phyloP scores from a whole-genome alignment of 2,113 vertebrate genomes.

The Amblyopsis rosae region DNA sequence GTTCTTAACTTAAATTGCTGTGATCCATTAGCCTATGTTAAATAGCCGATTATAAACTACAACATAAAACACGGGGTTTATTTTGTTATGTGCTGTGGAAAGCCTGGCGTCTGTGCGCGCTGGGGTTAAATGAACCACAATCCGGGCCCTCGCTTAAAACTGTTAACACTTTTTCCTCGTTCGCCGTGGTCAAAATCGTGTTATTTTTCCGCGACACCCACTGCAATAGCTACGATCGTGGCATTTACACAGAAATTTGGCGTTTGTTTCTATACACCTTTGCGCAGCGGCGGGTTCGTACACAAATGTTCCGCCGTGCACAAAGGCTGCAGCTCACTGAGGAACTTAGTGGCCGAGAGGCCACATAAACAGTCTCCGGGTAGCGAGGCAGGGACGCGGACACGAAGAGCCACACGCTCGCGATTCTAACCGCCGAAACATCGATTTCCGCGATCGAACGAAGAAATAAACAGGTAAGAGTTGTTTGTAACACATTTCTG shows the following conservation, averaged over 20 bases:
- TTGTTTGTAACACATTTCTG: constrained; percentile 43
- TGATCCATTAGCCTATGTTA: too few relatives aligned
- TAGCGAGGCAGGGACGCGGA: constrained; percentile 29
- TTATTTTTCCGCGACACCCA: not conserved
- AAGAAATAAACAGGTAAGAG: constrained; percentile 64
- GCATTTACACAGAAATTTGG: constrained; percentile 25
- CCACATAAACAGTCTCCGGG: constrained; percentile 67
- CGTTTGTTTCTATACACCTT: constrained; percentile 72
- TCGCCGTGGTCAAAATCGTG: not conserved
- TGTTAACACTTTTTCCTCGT: constrained; percentile 33
- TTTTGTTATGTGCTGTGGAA: not conserved
- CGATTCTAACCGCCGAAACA: constrained; percentile 38
- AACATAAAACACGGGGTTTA: too few relatives aligned
- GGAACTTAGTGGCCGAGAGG: constrained; percentile 74
- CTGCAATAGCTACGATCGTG: not conserved
- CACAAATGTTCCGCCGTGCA: constrained; percentile 78
- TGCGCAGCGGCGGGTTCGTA: constrained; percentile 77
- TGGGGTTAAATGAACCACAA: constrained; percentile 30
- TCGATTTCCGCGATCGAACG: constrained; percentile 6
- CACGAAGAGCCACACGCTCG: constrained; percentile 44
- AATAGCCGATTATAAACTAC: too few relatives aligned
- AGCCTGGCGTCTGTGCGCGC: constrained; percentile 48
- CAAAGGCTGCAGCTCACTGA: constrained; percentile 79
- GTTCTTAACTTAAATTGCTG: too few relatives aligned
- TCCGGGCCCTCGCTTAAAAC: constrained; percentile 14